Evolutionary conservation across 1,140 invertebrate genomes (phyloP), one percentile per base, ranked within the genome.

Genomic region (Sycobia sp.): DNA sequence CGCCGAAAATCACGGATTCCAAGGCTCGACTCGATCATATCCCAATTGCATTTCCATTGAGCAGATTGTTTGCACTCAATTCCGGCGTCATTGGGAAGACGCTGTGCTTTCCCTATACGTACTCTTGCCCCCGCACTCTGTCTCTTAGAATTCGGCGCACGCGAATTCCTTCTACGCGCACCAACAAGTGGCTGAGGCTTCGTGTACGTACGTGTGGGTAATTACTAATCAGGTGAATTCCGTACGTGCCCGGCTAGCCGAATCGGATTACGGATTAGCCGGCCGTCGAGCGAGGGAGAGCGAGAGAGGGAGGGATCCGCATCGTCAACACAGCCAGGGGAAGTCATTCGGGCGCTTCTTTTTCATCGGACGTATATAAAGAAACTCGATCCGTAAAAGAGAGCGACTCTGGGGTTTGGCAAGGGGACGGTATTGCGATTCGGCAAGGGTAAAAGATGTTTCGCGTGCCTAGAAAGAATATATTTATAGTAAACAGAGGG

Each of bases 121-220:
- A 49, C 27, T 11, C 29, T 46, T 36, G 29, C 27, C 4, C 20
- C 2, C 18, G 29, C 29, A 23, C 1, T 47, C n/a, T 5, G 49
- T 29, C 18, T 22, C 71, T 77, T 68, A 62, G 67, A 71, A 80
- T 78, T 79, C 76, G 62, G 64, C 62, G 36, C 57, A 74, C 78
- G 77, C 76, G 76, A 63, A n/a, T n/a, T n/a, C n/a, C 36, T 13
- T 7, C 22, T 3, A 46, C 50, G 62, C 65, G 66, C n/a, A n/a
- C 75, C 78, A 80, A 80, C 78, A 80, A 79, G 78, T 80, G 78
- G 78, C 77, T 77, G 70, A 78, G 78, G 79, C 76, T 77, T 72
- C 71, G 64, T 62, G 71, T 75, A 73, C 65, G 73, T 76, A 79
- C 77, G 77, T 79, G 73, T 70, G 63, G 72, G 32, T 79, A 80